Evolutionary conservation across 2,113 vertebrate genomes (phyloP).

Genomic region (Mesocricetus auratus): DNA sequence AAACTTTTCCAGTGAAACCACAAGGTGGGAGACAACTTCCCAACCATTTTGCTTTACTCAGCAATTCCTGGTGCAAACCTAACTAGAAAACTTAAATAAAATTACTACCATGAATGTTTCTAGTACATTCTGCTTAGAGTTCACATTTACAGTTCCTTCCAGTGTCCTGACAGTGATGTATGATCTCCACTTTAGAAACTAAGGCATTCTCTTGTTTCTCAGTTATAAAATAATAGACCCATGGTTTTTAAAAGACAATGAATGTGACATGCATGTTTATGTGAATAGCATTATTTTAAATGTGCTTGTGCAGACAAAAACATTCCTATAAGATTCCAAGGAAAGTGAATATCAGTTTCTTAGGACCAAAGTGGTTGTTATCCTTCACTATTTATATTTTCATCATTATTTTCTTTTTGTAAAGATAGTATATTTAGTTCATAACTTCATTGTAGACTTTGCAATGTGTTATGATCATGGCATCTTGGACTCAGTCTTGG

Average conservation of each 20-base stretch:
- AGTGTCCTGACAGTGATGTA: neutral
- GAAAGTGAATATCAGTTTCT: neutral
- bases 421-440: neutral
- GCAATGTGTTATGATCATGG: neutral
- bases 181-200: neutral
- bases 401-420: neutral
- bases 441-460: neutral
- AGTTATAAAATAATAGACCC: neutral
- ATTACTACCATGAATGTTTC: neutral
- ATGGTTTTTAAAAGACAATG: neutral
- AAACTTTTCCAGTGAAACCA: neutral
- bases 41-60: neutral
- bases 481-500: neutral
- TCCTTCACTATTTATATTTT: neutral
- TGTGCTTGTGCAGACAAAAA: neutral
- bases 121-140: neutral
- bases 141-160: neutral
- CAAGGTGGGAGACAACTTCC: neutral
- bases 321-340: neutral
- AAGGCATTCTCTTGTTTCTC: neutral
- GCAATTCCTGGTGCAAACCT: neutral
- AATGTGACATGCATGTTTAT: neutral
- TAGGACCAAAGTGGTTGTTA: neutral
- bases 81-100: neutral
- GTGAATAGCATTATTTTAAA: conserved; percentile 27